A percentile compares a stretch with the other conserved stretches of the same genome.
phyloP scores from a whole-genome alignment of 2,797 vertebrate genomes.

The Galagoides demidoff region DNA sequence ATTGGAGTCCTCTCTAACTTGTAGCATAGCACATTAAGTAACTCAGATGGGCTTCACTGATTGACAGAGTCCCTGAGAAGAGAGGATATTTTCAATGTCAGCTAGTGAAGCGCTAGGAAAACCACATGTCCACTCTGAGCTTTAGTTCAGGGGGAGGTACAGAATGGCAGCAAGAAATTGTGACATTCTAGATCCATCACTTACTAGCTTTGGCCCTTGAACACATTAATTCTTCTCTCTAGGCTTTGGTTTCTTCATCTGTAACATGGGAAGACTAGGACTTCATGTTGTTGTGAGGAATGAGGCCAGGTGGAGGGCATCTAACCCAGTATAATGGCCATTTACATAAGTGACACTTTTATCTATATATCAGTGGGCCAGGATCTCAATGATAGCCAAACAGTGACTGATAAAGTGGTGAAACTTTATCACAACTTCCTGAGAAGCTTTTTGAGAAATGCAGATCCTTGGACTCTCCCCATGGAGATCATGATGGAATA shows the following conservation, averaged over 20 bases:
- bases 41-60: neutral
- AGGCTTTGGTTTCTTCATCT: neutral
- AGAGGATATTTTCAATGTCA: neutral
- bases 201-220: neutral
- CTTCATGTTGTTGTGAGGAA: neutral
- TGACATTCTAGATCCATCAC: too few species aligned
- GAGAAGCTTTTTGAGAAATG: neutral
- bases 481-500: neutral
- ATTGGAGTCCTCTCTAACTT: neutral
- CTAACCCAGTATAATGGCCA: neutral
- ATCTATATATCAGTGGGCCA: neutral
- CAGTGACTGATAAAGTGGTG: neutral
- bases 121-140: neutral
- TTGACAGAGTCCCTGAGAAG: neutral
- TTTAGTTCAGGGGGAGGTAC: neutral
- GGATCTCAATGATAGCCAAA: neutral
- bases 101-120: neutral
- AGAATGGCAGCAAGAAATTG: neutral
- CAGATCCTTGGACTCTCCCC: neutral
- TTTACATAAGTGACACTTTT: neutral
- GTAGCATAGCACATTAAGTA: neutral
- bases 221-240: neutral
- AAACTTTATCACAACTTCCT: slow-evolving; percentile 14
- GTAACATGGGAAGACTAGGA: neutral
- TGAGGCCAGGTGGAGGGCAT: neutral